Conservation (phyloP, 1,140 invertebrate genomes). For the Cotesia vestalis region DNA sequence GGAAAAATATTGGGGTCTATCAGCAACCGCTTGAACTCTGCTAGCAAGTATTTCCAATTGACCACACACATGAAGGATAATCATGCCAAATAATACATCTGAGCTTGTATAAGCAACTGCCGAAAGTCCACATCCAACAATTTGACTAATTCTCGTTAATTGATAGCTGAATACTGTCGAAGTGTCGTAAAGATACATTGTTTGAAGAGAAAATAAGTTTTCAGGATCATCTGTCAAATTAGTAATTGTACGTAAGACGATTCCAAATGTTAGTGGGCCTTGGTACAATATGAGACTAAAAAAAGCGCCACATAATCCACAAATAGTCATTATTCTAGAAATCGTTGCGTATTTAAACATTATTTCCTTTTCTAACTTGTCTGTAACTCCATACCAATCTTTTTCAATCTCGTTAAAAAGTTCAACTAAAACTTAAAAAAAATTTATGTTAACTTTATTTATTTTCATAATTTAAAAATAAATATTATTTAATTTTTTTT, state of each 20-base stretch:
- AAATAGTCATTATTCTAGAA: slow-evolving; percentile 8
- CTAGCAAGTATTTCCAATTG: slow-evolving; percentile 31
- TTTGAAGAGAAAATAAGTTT: slow-evolving; percentile 6
- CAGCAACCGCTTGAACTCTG: background rate
- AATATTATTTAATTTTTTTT: background rate
- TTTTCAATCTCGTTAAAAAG: background rate
- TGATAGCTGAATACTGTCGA: background rate
- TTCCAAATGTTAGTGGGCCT: background rate
- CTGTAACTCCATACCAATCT: slow-evolving; percentile 11
- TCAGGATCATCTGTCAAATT: slow-evolving; percentile 23
- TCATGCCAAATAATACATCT: slow-evolving; percentile 22
- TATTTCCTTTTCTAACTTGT: background rate
- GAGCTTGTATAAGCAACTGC: slow-evolving; percentile 13
- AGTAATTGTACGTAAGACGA: slow-evolving; percentile 13
- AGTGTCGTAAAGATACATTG: slow-evolving; percentile 19
- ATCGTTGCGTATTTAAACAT: slow-evolving; percentile 20
- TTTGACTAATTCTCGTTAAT: slow-evolving; percentile 20
- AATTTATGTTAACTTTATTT: background rate
- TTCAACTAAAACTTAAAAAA: background rate
- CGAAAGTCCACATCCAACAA: background rate
- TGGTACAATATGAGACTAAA: slow-evolving; percentile 11
- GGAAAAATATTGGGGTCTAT: slow-evolving; percentile 2
- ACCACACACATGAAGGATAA: slow-evolving; percentile 27
- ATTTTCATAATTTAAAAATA: background rate
- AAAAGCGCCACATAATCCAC: background rate